Conservation (phyloP, 2,888 invertebrate genomes). For the Creontiades dilutus region DNA sequence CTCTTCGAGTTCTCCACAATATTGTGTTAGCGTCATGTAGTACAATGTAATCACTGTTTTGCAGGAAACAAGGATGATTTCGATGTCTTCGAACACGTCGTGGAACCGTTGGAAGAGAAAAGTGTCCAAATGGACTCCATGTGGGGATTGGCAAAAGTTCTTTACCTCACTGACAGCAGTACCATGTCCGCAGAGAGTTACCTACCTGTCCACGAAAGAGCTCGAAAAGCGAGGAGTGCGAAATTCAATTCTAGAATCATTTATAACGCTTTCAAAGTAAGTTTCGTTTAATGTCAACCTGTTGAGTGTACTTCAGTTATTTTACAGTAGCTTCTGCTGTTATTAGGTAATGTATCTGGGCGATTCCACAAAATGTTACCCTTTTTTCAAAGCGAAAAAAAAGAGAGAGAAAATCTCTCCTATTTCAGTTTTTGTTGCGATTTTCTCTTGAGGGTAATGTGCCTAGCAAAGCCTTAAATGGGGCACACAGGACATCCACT, state of each 20-base stretch:
- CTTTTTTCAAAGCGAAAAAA: too few relatives aligned
- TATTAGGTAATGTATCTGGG: too few relatives aligned
- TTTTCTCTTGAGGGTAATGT: too few relatives aligned
- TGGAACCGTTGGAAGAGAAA: constrained; percentile 87
- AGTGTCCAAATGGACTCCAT: constrained; percentile 88
- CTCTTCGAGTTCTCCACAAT: too few relatives aligned
- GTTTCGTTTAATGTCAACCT: neutral
- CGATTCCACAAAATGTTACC: too few relatives aligned
- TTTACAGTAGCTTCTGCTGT: too few relatives aligned
- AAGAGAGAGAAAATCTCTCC: too few relatives aligned
- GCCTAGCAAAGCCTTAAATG: too few relatives aligned
- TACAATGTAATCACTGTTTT: neutral
- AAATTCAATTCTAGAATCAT: constrained; percentile 87
- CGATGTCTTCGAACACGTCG: constrained; percentile 84
- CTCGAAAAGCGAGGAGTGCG: constrained; percentile 85
- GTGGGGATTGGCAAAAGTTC: constrained; percentile 91
- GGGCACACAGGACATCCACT: too few relatives aligned
- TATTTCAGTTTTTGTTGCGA: too few relatives aligned
- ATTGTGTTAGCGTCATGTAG: too few relatives aligned
- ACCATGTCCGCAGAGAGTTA: constrained; percentile 90
- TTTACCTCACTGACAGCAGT: constrained; percentile 89
- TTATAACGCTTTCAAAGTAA: constrained; percentile 83
- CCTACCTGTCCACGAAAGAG: constrained; percentile 88
- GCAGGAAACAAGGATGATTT: constrained; percentile 78
- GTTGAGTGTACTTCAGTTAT: too few relatives aligned